A percentile compares a stretch with the other conserved stretches of the same genome.
These are phyloP conservation scores for Girardinus metallicus DNA, from an alignment of 2,797 vertebrate genomes.

Conservation along the genomic window DNA sequence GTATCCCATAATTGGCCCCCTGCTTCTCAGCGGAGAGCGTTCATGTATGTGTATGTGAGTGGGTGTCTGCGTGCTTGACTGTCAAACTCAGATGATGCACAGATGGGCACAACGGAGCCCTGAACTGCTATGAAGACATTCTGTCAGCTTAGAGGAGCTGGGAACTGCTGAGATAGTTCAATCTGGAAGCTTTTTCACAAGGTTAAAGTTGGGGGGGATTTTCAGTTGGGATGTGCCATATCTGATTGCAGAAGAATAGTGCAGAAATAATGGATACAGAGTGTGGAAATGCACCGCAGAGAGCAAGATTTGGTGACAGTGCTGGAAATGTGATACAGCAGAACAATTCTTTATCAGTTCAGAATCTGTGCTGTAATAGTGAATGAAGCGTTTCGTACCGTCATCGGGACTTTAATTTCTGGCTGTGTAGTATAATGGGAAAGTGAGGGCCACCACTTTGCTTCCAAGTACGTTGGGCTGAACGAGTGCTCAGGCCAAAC, in stretches of 20 bases:
- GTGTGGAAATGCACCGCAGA: constrained; percentile 63
- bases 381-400: constrained; percentile 51
- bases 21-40: constrained; percentile 53
- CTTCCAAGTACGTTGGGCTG: constrained; percentile 41
- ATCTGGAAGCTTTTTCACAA: constrained; percentile 66
- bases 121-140: constrained; percentile 70
- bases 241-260: constrained; percentile 60
- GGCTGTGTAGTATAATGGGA: constrained; percentile 18
- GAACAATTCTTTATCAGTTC: constrained; percentile 61
- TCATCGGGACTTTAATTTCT: constrained; percentile 63
- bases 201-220: constrained; percentile 71
- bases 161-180: constrained; percentile 77
- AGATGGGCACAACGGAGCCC: constrained; percentile 51
- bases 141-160: constrained; percentile 70
- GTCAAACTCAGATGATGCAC: constrained; percentile 58
- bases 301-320: constrained; percentile 58
- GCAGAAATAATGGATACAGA: constrained; percentile 67
- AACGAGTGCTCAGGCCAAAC: constrained; percentile 23
- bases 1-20: constrained; percentile 74
- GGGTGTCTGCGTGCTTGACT: constrained; percentile 36
- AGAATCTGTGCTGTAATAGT: constrained; percentile 45
- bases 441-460: constrained; percentile 29
- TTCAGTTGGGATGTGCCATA: constrained; percentile 54
- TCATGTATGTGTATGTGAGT: constrained; percentile 22
- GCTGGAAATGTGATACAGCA: constrained; percentile 61